These are phyloP conservation scores for Dendronephthya gigantea DNA, from an alignment of 64 coral and sea anemone genomes.

Conservation along the genomic window DNA sequence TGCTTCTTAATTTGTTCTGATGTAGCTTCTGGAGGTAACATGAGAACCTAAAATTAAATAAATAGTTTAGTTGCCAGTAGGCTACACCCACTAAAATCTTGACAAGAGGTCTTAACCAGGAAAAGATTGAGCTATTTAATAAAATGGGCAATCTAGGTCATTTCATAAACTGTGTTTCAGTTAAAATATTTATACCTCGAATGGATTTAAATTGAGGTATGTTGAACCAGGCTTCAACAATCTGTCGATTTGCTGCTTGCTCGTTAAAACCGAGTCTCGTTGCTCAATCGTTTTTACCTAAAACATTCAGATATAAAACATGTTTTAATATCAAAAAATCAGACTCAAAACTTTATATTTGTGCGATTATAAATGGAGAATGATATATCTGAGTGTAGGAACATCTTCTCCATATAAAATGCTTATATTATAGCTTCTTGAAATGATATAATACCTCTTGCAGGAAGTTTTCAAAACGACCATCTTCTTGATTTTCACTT, in stretches of 20 bases:
- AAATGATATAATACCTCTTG: conserved; percentile 27
- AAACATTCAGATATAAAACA: background rate
- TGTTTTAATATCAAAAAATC: background rate
- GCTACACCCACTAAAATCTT: too few relatives aligned
- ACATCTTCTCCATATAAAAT: background rate
- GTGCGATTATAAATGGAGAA: background rate
- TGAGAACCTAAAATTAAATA: too few relatives aligned
- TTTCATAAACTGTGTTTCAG: background rate
- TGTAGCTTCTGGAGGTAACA: conserved; percentile 52
- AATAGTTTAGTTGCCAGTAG: too few relatives aligned
- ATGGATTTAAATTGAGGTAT: conserved; percentile 94
- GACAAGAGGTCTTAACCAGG: too few relatives aligned
- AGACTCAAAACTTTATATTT: too few relatives aligned
- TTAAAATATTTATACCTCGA: conserved; percentile 41
- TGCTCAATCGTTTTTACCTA: conserved; percentile 91
- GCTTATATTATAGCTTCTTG: background rate
- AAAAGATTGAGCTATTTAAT: background rate
- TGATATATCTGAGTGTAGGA: too few relatives aligned
- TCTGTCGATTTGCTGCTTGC: conserved; percentile 82
- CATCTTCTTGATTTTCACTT: conserved; percentile 29
- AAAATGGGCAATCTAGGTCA: background rate
- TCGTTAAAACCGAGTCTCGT: conserved; percentile 72
- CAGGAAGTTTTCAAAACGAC: conserved; percentile 52
- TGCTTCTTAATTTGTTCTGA: conserved; percentile 87
- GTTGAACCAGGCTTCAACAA: conserved; percentile 79